Evolutionary conservation across 2,888 invertebrate species (phyloP), one percentile per base, ranked within the genome.

Genomic region (Itoplectis maculator): DNA sequence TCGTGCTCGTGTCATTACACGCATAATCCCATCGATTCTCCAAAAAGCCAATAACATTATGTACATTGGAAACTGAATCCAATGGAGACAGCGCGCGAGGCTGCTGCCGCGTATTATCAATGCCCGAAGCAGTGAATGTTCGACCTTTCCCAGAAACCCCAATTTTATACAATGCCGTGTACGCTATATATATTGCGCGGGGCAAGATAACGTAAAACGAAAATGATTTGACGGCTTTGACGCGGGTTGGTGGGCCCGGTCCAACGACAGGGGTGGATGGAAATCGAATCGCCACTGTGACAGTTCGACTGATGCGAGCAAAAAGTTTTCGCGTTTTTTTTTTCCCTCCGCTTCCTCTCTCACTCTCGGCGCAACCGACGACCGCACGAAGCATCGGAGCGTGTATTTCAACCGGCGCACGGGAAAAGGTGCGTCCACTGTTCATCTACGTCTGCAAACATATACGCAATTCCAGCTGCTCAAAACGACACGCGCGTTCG

Each of bases 191-290:
- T 45, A 45, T 45, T 45, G 1, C n/a, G n/a, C 9, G 45, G 45
- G 7, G n/a, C 45, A 45, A 45, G n/a, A 45, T 45, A 45, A 45
- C 45, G 45, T 45, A n/a, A 45, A 45, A 45, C 45, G 45, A 45
- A 45, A 45, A 45, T 45, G 45, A 45, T 45, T 45, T 45, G 45
- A 45, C 45, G 45, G 45, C n/a, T 45, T 45, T n/a, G 45, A 45
- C n/a, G 45, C 11, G 45, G 11, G n/a, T n/a, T 45, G 45, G 29
- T 29, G 29, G 29, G 29, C 29, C 5, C 29, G 29, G 29, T 5
- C 29, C 45, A 45, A 45, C 45, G 45, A n/a, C 45, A 45, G 45
- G 9, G 45, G n/a, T 9, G 45, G n/a, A n/a, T 45, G 45, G 45
- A 45, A 45, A 45, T 45, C 45, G 45, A 45, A 45, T 45, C 45